Conservation (phyloP, 2,797 vertebrate genomes). For the Smutsia temminckii region DNA sequence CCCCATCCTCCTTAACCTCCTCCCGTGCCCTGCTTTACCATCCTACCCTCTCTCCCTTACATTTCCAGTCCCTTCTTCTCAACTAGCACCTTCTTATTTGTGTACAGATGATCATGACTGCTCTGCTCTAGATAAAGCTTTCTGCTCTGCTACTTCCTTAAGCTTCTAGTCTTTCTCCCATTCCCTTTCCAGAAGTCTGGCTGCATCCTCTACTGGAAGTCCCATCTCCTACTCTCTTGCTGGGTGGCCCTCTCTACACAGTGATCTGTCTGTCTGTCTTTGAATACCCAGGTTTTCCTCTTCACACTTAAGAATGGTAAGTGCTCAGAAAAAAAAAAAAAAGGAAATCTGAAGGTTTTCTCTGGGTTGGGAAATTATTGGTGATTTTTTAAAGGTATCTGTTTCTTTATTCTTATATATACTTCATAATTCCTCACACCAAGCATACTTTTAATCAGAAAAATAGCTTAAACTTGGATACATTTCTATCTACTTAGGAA, state of each 20-base stretch:
- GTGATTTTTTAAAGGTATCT: neutral
- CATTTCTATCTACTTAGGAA: neutral
- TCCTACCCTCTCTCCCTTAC: too few species aligned
- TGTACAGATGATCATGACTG: neutral
- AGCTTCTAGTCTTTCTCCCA: neutral
- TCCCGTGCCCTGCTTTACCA: neutral
- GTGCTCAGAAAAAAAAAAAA: neutral
- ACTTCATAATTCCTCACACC: neutral
- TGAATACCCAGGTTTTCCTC: too few species aligned
- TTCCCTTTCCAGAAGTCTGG: neutral
- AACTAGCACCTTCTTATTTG: neutral
- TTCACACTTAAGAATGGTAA: neutral
- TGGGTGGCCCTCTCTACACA: neutral
- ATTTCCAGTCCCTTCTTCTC: neutral
- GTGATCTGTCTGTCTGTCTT: neutral
- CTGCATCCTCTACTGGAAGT: neutral
- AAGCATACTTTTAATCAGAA: conserved; percentile 37
- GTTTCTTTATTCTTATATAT: neutral
- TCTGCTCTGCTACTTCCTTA: neutral
- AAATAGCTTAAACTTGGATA: neutral
- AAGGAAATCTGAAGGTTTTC: neutral
- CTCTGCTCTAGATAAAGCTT: neutral
- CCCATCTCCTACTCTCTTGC: neutral
- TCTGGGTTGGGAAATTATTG: neutral
- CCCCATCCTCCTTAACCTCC: neutral